Evolutionary conservation across 2,888 invertebrate genomes (phyloP).

Genomic region (Drosophila picticornis): DNA sequence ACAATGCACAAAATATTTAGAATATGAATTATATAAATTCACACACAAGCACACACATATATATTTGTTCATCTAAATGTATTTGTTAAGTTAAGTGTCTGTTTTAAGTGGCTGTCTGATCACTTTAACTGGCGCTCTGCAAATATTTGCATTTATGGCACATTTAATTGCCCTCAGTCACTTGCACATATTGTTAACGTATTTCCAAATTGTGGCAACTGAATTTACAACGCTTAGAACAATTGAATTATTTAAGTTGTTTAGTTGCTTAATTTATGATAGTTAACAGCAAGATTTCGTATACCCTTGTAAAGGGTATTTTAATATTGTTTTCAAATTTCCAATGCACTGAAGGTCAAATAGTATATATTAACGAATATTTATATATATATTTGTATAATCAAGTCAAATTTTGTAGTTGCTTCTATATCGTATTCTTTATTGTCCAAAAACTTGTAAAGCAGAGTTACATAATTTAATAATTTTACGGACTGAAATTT

Average conservation of each 20-base stretch:
- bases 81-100: conserved; percentile 21
- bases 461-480: neutral
- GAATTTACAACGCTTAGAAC: conserved; percentile 1
- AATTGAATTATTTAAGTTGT: neutral
- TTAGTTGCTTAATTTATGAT: neutral
- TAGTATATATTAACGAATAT: neutral
- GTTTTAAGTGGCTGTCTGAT: conserved; percentile 44
- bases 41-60: neutral
- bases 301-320: neutral
- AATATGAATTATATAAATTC: conserved; percentile 6
- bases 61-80: conserved; percentile 1
- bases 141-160: conserved; percentile 33
- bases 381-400: neutral
- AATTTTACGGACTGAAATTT: neutral
- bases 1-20: conserved; percentile 19
- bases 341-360: neutral
- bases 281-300: neutral
- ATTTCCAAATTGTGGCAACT: conserved; percentile 20
- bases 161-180: conserved; percentile 49
- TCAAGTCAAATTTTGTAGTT: neutral
- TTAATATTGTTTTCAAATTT: neutral
- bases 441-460: neutral
- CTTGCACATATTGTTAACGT: conserved; percentile 18
- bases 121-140: conserved; percentile 29
- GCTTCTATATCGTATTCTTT: neutral